These are phyloP conservation scores for Lysandra coridon DNA, from an alignment of 2,888 invertebrate genomes.

Conservation along the genomic window DNA sequence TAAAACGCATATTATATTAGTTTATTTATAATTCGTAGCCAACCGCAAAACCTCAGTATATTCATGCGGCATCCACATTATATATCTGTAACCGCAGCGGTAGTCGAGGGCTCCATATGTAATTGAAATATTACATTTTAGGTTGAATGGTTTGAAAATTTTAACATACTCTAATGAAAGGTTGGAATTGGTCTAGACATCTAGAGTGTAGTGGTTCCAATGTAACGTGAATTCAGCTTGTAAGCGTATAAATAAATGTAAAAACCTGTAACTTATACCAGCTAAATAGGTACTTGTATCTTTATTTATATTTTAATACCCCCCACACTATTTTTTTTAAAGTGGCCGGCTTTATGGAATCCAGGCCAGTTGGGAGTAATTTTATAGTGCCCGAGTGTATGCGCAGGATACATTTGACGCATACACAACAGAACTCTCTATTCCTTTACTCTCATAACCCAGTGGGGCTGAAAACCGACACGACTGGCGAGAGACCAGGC, in stretches of 20 bases:
- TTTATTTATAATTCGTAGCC: not conserved
- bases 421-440: too few species aligned
- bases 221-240: not conserved
- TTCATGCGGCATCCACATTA: not conserved
- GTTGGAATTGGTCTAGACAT: not conserved
- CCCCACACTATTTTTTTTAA: too few species aligned
- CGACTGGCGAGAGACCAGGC: too few species aligned
- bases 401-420: too few species aligned
- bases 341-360: too few species aligned
- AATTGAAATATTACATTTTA: slow-evolving; percentile 14
- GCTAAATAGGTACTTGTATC: not conserved
- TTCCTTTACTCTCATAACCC: too few species aligned
- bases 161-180: not conserved
- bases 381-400: too few species aligned
- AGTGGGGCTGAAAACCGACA: too few species aligned
- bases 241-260: not conserved
- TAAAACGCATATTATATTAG: too few species aligned
- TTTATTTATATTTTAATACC: not conserved
- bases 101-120: not conserved
- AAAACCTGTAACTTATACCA: not conserved
- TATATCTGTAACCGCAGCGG: not conserved
- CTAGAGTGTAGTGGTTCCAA: not conserved
- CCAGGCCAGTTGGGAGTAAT: too few species aligned
- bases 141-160: slow-evolving; percentile 5
- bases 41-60: not conserved